These are phyloP conservation scores for Copidosoma aretas DNA, from an alignment of 2,888 invertebrate genomes.

Conservation along the genomic window DNA sequence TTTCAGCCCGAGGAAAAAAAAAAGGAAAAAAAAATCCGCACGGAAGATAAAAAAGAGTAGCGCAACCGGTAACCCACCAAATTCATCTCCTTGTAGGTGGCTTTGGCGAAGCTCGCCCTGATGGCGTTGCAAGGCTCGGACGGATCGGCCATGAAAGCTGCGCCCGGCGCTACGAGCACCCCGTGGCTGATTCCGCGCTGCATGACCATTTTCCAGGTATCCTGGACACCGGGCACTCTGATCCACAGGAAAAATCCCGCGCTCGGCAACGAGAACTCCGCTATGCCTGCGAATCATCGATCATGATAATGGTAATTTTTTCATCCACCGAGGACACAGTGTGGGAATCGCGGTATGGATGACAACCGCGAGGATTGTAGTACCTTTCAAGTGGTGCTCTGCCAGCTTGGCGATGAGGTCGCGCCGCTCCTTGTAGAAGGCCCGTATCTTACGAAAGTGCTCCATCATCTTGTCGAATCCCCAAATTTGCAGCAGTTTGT, in stretches of 20 bases:
- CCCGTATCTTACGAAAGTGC: conserved; percentile 68
- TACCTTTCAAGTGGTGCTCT: conserved; percentile 67
- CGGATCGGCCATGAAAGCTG: conserved; percentile 73
- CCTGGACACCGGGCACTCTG: conserved; percentile 70
- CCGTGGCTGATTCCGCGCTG: conserved; percentile 73
- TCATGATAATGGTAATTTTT: conserved; percentile 4
- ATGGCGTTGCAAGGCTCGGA: conserved; percentile 71
- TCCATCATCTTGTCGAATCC: conserved; percentile 68
- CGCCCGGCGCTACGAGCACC: conserved; percentile 77
- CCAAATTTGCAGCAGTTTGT: conserved; percentile 68
- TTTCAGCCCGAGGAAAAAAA: not conserved
- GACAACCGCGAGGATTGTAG: too few species aligned
- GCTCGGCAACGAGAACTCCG: conserved; percentile 71
- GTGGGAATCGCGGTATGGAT: not conserved
- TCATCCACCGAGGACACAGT: not conserved
- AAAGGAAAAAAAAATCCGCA: not conserved
- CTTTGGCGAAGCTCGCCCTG: conserved; percentile 75
- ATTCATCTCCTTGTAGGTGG: conserved; percentile 71
- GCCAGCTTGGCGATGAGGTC: conserved; percentile 70
- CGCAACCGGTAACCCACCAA: conserved; percentile 62
- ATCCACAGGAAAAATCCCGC: conserved; percentile 85
- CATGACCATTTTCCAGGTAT: conserved; percentile 77
- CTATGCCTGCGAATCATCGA: conserved; percentile 66
- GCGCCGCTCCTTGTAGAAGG: conserved; percentile 71
- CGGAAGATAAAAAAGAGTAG: too few species aligned